Evolutionary conservation across 2,797 vertebrate genomes (phyloP), one percentile per base, ranked within the genome.

Genomic region (Onychomys leucogaster): DNA sequence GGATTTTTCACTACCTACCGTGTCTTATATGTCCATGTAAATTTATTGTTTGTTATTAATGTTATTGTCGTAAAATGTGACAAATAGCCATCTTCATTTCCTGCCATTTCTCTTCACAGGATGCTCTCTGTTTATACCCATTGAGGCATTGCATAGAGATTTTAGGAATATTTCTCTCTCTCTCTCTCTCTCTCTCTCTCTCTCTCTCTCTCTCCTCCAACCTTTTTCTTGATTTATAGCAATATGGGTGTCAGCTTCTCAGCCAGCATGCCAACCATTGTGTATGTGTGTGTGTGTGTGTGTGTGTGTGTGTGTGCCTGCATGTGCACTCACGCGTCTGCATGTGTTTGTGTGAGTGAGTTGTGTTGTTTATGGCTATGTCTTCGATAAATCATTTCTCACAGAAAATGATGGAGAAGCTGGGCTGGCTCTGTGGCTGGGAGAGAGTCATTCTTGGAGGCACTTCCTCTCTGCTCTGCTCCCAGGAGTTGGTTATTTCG

Each of bases 61-160:
- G 99, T 99, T 99, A 99, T 98, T 99, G 98, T 99, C 99, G 99
- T 99, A 99, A 99, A 99, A 99, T 99, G 99, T 99, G 99, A 99
- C 99, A 99, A 99, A 99, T 99, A 98, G 98, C 98, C 98, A 98
- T 99, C 98, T 99, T 98, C 99, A 98, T 99, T 99, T 99, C 99
- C 99, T 99, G 98, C 99, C 99, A 99, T 99, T 98, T 98, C 98
- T 99, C 98, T 99, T 99, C 98, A 98, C 98, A 98, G 92, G 97
- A 98, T 98, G 98, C 89, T 98, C 96, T 98, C 98, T 98, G 98
- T 98, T 98, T 98, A 98, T 98, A 98, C 98, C 98, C 99, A 99
- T 99, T 98, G 98, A 98, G 98, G 97, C 98, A 98, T 98, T 98
- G 98, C 98, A 98, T 98, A 98, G 98, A 98, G 98, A 98, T 98